A percentile compares a stretch with the other conserved stretches of the same genome.
These are phyloP conservation scores for Maccullochella peelii DNA, from an alignment of 2,113 vertebrate species.

Conservation along the genomic window DNA sequence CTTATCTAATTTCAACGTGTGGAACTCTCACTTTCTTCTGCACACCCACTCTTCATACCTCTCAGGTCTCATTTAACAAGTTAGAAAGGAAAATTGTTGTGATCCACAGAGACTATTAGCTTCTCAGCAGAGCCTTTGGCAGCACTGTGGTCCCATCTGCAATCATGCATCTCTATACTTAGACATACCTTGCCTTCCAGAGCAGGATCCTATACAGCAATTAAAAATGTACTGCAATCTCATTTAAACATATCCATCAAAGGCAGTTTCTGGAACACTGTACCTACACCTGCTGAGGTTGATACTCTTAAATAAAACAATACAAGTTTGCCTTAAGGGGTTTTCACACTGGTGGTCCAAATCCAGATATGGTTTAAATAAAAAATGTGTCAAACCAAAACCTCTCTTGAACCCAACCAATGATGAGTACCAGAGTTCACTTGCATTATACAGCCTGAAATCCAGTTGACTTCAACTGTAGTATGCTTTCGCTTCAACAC, in stretches of 20 bases:
- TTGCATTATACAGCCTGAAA: not conserved
- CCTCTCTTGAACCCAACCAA: not conserved
- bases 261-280: not conserved
- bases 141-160: slow-evolving; percentile 53
- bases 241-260: slow-evolving; percentile 29
- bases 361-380: not conserved
- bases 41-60: slow-evolving; percentile 64
- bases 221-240: slow-evolving; percentile 45
- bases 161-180: slow-evolving; percentile 54
- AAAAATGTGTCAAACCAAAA: not conserved
- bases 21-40: slow-evolving; percentile 56
- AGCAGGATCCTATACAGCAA: slow-evolving; percentile 46
- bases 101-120: slow-evolving; percentile 60
- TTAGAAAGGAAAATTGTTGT: slow-evolving; percentile 52
- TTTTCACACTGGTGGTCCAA: not conserved
- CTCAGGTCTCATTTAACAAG: slow-evolving; percentile 68
- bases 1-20: slow-evolving; percentile 68
- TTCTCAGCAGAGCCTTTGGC: slow-evolving; percentile 59
- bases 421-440: no score
- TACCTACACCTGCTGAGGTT: not conserved
- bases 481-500: not conserved
- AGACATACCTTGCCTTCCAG: slow-evolving; percentile 34
- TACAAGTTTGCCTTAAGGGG: not conserved
- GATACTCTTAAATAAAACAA: not conserved
- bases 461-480: not conserved